phyloP scores from a whole-genome alignment of 2,113 vertebrate species.

The Oryzias celebensis region DNA sequence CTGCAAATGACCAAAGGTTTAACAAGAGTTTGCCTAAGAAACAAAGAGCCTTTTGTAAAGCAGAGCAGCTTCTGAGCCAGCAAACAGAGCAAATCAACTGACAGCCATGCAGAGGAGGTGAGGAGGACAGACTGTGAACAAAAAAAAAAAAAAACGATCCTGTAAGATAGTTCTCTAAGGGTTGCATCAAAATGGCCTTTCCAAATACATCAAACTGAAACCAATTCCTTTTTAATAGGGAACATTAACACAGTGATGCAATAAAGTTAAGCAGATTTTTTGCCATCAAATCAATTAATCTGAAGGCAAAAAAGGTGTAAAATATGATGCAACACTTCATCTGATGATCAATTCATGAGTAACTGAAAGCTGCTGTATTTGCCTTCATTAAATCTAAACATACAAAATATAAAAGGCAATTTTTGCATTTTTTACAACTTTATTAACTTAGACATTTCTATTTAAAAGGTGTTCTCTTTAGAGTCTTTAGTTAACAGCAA shows the following conservation, averaged over 20 bases:
- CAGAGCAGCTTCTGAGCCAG: slow-evolving; percentile 42
- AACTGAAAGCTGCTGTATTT: slow-evolving; percentile 58
- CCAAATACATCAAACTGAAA: slow-evolving; percentile 12
- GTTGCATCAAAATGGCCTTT: slow-evolving; percentile 7
- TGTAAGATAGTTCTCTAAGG: slow-evolving; percentile 3
- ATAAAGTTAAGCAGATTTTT: not conserved
- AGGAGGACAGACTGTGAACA: slow-evolving; percentile 11
- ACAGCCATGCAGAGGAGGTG: slow-evolving; percentile 17
- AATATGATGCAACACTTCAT: not conserved
- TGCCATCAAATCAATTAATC: not conserved
- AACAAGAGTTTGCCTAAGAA: slow-evolving; percentile 31
- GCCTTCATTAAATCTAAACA: slow-evolving; percentile 31
- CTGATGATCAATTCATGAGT: slow-evolving; percentile 10
- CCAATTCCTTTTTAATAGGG: not conserved
- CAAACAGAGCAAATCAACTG: slow-evolving; percentile 34
- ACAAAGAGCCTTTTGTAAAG: slow-evolving; percentile 42
- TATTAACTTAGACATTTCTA: slow-evolving; percentile 14
- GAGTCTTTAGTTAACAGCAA: slow-evolving; percentile 63
- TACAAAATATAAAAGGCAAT: slow-evolving; percentile 5
- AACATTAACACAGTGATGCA: slow-evolving; percentile 1
- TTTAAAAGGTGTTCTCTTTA: slow-evolving; percentile 38
- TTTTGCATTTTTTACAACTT: slow-evolving; percentile 3
- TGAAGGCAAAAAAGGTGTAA: slow-evolving; percentile 1
- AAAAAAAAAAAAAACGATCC: slow-evolving; percentile 4
- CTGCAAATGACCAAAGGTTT: slow-evolving; percentile 49